A percentile compares a stretch with the other conserved stretches of the same genome.
Conservation (phyloP, 2,113 vertebrate genomes). For the Labeo rohita region DNA sequence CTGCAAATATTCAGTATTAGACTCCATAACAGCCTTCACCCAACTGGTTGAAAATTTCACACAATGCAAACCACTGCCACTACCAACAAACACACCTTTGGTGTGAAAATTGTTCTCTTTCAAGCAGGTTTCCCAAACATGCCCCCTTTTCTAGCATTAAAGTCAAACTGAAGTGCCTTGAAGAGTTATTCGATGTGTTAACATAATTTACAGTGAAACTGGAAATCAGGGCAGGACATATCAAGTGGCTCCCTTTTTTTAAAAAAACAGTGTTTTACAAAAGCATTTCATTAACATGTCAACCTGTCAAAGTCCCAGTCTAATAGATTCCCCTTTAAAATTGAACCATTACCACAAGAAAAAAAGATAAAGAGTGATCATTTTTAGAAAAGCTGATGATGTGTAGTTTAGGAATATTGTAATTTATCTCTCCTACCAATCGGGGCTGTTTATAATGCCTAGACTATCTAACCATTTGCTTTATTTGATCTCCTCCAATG, state of each 20-base stretch:
- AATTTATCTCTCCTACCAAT: no score
- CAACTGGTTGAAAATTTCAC: background rate
- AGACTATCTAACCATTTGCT: no score
- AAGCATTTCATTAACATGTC: background rate
- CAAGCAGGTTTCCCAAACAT: background rate
- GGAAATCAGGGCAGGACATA: background rate
- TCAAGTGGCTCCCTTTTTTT: background rate
- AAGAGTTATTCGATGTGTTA: background rate
- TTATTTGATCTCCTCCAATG: background rate
- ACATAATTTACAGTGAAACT: background rate
- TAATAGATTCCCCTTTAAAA: background rate
- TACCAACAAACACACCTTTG: background rate
- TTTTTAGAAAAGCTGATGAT: no score
- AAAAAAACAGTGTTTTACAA: background rate
- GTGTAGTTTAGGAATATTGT: no score
- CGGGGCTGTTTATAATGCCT: no score
- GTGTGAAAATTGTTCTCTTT: background rate
- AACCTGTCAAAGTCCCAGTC: background rate
- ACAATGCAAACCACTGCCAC: background rate
- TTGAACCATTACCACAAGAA: background rate
- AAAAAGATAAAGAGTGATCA: background rate
- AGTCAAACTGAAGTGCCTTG: background rate
- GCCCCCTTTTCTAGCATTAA: background rate
- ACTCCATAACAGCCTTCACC: background rate
- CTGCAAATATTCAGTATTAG: constrained; percentile 16